Evolutionary conservation across 1,140 invertebrate genomes (phyloP), one percentile per base, ranked within the genome.

Genomic region (Tyrophagus putrescentiae): DNA sequence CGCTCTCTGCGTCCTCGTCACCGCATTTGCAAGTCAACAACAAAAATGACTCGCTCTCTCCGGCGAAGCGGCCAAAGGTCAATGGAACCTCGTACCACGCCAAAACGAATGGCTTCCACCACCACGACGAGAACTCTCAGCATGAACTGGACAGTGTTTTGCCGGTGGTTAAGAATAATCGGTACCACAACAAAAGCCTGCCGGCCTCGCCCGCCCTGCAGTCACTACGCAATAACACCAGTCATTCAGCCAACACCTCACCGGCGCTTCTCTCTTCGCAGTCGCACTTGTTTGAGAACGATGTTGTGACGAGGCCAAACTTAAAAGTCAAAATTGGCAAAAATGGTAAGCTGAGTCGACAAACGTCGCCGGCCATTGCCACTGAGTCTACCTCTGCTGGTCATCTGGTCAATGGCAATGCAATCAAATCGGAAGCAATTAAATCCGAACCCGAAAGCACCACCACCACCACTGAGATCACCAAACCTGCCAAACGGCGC

Each of bases 171-270:
- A 32, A 52, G 13, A 52, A 52, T 1, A 52, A n/a, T n/a, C n/a
- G n/a, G n/a, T n/a, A n/a, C n/a, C n/a, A n/a, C n/a, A n/a, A n/a
- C n/a, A 52, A 48, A 48, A 54, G 13, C 39, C 7, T 3, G 2
- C 4, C 52, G 39, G 27, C 13, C 9, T 54, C 52, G 27, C 27
- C 52, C 16, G 18, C 45, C 7, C 31, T 48, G 45, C 7, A 25
- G 18, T 48, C 45, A 21, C 31, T 48, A 21, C 45, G 45, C 7
- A 48, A 48, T 6, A n/a, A n/a, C n/a, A 48, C 7, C 9, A 48
- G 18, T 48, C 45, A 48, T 21, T 48, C 45, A 18, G 45, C 45
- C 13, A 48, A 7, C 18, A 54, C 25, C 52, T 54, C 52, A 31
- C 52, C 52, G 1, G 52, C 52, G 39, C 21, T 27, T 13, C 18